Conservation (phyloP, 2,888 invertebrate genomes). For the Agrotis segetum region DNA sequence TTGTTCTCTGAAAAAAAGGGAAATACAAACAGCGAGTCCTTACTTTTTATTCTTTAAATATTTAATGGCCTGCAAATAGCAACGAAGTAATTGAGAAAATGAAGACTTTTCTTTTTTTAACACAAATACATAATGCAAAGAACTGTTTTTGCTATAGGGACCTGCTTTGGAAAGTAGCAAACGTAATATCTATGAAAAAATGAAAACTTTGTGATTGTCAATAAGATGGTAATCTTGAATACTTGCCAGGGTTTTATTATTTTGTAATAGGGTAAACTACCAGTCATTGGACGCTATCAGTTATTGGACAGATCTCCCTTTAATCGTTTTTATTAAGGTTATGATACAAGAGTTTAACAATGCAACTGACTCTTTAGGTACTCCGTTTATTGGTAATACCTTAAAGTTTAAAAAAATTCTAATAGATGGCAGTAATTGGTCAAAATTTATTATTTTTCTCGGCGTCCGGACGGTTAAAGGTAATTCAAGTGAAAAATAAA, state of each 20-base stretch:
- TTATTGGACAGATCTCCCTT: no score
- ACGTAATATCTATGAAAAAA: not conserved
- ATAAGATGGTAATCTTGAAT: slow-evolving; percentile 15
- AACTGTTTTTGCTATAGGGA: not conserved
- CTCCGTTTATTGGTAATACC: no score
- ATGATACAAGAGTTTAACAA: no score
- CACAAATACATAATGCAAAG: slow-evolving; percentile 22
- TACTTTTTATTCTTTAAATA: slow-evolving; percentile 55
- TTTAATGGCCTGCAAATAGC: slow-evolving; percentile 44
- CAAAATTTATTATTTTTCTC: no score
- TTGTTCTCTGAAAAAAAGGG: slow-evolving; percentile 28
- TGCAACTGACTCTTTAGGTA: no score
- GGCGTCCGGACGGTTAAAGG: no score
- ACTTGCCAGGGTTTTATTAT: not conserved
- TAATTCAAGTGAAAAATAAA: no score
- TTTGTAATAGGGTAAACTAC: no score
- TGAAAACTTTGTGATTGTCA: slow-evolving; percentile 4
- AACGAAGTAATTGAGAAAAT: slow-evolving; percentile 48
- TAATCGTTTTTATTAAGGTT: no score
- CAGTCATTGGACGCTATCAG: no score
- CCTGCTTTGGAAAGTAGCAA: slow-evolving; percentile 3
- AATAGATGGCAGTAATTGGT: no score
- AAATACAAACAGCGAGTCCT: slow-evolving; percentile 45
- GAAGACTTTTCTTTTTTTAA: slow-evolving; percentile 17
- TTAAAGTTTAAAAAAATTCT: no score